A percentile compares a stretch with the other conserved stretches of the same genome.
These are phyloP conservation scores for Pristionchus maxplancki DNA, from an alignment of 2,888 invertebrate species.

Conservation along the genomic window DNA sequence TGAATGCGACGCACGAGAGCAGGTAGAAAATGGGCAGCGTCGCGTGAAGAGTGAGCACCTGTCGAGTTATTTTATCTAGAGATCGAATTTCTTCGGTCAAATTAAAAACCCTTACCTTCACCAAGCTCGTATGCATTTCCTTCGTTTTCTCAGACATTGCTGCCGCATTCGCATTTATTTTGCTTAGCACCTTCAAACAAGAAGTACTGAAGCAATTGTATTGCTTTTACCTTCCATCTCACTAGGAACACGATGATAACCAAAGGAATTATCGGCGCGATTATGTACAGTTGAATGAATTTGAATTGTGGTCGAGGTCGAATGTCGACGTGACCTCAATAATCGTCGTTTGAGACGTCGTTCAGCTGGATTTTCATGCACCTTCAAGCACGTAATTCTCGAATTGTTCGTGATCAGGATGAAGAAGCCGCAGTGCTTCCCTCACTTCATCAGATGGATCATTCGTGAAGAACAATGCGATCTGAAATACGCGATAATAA, in stretches of 20 bases:
- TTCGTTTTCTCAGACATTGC: background rate
- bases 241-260: background rate
- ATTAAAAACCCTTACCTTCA: no score
- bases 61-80: no score
- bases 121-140: background rate
- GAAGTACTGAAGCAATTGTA: no score
- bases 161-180: background rate
- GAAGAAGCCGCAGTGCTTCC: background rate
- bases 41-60: background rate
- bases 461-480: background rate
- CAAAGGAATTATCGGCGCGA: background rate
- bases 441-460: background rate
- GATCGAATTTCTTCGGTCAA: no score
- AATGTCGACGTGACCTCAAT: background rate
- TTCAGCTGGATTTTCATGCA: background rate
- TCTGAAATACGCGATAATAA: background rate
- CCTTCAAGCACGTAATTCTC: background rate
- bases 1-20: background rate
- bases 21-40: background rate
- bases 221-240: background rate
- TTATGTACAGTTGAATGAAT: background rate
- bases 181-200: background rate
- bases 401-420: background rate
- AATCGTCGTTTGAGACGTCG: background rate
- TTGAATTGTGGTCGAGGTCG: background rate